Conservation (phyloP, 2,888 invertebrate genomes). For the Bhutanitis thaidina region DNA sequence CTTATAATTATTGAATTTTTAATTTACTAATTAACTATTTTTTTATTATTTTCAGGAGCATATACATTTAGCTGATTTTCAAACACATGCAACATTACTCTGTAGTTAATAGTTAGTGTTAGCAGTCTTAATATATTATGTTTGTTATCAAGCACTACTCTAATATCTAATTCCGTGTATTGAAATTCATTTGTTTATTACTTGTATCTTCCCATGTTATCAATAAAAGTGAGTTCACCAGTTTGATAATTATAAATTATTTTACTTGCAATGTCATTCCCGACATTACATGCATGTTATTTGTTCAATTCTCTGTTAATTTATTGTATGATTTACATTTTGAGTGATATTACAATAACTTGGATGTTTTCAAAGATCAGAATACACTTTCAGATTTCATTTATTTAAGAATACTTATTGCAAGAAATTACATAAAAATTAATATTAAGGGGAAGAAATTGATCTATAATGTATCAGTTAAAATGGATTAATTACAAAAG, state of each 20-base stretch:
- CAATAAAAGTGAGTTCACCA: too few relatives aligned
- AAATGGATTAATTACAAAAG: constrained; percentile 18
- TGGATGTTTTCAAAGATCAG: constrained; percentile 10
- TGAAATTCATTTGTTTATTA: too few relatives aligned
- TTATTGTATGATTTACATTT: too few relatives aligned
- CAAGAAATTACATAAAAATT: constrained; percentile 37
- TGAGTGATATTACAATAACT: neutral
- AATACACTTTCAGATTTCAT: constrained; percentile 56
- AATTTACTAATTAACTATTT: neutral
- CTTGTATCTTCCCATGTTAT: too few relatives aligned
- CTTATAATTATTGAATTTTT: too few relatives aligned
- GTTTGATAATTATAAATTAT: too few relatives aligned
- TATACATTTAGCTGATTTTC: constrained; percentile 83
- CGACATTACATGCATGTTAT: too few relatives aligned
- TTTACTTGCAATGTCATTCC: too few relatives aligned
- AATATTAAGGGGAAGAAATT: constrained; percentile 19
- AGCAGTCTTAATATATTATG: too few relatives aligned
- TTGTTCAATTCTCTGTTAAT: too few relatives aligned
- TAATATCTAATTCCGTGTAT: too few relatives aligned
- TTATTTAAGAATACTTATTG: constrained; percentile 64
- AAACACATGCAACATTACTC: constrained; percentile 75
- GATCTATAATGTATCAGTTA: neutral
- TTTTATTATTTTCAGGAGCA: constrained; percentile 79
- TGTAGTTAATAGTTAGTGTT: constrained; percentile 32
- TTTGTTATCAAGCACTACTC: too few relatives aligned